phyloP scores from a whole-genome alignment of 2,888 invertebrate genomes.

The Leptinotarsa juncta region DNA sequence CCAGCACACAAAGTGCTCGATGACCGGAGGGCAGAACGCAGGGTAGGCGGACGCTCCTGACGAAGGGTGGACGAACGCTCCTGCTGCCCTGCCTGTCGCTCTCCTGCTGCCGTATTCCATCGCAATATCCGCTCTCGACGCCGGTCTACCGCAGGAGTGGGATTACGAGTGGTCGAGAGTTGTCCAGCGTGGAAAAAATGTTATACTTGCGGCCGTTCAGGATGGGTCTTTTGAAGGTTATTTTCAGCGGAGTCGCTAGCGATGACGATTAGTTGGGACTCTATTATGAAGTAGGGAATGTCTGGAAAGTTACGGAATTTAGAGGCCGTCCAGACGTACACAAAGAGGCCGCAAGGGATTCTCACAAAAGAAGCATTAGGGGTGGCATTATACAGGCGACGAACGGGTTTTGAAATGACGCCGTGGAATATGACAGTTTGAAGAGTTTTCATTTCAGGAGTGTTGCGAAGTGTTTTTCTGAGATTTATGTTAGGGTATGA shows the following conservation, averaged over 20 bases:
- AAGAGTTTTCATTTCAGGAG: not conserved
- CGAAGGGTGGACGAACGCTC: not conserved
- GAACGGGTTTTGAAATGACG: constrained; percentile 7
- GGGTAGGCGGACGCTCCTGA: constrained; percentile 17
- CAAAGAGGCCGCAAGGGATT: not conserved
- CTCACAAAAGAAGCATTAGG: not conserved
- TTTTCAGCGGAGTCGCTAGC: constrained; percentile 10
- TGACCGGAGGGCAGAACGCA: constrained; percentile 36
- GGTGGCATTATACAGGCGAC: not conserved
- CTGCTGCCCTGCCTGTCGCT: constrained; percentile 4
- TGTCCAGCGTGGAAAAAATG: constrained; percentile 23
- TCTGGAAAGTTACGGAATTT: constrained; percentile 14
- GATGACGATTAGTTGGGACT: constrained; percentile 7
- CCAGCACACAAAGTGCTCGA: constrained; percentile 43
- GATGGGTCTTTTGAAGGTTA: constrained; percentile 11
- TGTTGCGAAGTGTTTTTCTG: not conserved
- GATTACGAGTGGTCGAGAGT: constrained; percentile 29
- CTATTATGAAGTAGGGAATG: constrained; percentile 1
- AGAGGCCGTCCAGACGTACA: not conserved
- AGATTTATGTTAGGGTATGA: no score
- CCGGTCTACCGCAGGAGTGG: constrained; percentile 46
- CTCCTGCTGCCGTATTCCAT: constrained; percentile 29
- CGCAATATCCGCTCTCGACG: constrained; percentile 51
- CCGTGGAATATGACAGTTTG: not conserved
- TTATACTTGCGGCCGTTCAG: constrained; percentile 2